Base-by-base conservation (phyloP, 2,888 invertebrate genomes). In the Himalopsyche kuldschensis region DNA sequence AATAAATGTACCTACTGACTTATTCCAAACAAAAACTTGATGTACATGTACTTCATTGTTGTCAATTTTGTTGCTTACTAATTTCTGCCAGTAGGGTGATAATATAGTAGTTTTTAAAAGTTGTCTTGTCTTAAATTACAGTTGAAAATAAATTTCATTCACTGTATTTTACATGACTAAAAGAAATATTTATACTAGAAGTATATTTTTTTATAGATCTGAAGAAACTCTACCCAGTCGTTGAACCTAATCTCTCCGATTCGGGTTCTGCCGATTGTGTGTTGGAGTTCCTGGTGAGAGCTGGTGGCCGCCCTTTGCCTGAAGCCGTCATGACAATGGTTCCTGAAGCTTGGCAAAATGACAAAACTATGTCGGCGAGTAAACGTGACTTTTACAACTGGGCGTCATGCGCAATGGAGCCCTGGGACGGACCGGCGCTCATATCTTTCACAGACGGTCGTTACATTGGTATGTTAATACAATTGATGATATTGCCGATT, bases 281-380 rank as follows among this genome's bases (percentile, higher is more conserved):
- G 17, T 93, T 99, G 31, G 99, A 99, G 90, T 99, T 99, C 91
- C 92, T 99, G 76, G 95, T 97, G 20, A 96, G 97, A 91, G 98
- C 97, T 86, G 99, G 99, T 41, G 95, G 96, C 84, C 93, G 99
- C 24, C 94, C 96, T 0, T 91, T 99, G 87, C 97, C 99, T 0
- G 99, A 99, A 93, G 99, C 99, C 75, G 97, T 99, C 63, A 98
- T 99, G 97, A 99, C 98, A 0, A 99, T 99, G 99, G 98, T 98
- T 75, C 99, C 99, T 0, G 99, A 99, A 90, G 99, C 99, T 0
- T 99, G 99, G 99, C 98, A 99, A 90, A 97, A 98, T 89, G 98
- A 97, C 89, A 91, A 94, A 85, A 96, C 96, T 32, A 99, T 99
- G 99, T 93, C 96, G 0, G 93, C 94, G 86, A 97, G 97, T 88